Percentiles rank a stretch among this genome's conserved stretches.
These are phyloP conservation scores for Marmota monax DNA, from an alignment of 2,113 vertebrate species.

Conservation along the genomic window DNA sequence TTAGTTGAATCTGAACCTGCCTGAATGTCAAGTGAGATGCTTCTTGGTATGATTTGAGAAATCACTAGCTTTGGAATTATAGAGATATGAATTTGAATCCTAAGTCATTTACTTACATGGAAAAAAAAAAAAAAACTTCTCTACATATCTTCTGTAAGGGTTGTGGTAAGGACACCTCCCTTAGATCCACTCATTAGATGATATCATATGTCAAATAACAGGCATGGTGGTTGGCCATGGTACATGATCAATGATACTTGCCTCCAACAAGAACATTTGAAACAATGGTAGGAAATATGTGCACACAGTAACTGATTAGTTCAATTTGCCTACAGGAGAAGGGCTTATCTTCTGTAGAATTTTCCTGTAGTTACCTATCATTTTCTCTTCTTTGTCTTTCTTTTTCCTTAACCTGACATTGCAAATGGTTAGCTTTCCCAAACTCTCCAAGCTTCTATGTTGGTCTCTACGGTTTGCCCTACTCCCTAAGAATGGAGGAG, in stretches of 20 bases:
- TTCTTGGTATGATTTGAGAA: not conserved
- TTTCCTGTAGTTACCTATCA: too few relatives aligned
- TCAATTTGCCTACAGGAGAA: not conserved
- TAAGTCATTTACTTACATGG: not conserved
- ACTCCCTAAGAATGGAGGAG: constrained; percentile 7
- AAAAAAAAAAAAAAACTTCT: not conserved
- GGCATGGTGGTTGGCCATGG: not conserved
- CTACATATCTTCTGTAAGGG: not conserved
- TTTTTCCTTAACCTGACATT: not conserved
- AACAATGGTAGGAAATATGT: not conserved
- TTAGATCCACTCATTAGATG: not conserved
- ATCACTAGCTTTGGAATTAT: not conserved
- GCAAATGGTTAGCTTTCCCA: not conserved
- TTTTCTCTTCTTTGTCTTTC: not conserved
- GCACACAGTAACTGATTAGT: not conserved
- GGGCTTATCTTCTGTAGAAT: too few relatives aligned
- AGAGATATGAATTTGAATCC: constrained; percentile 4
- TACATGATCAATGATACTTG: not conserved
- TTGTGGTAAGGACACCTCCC: not conserved
- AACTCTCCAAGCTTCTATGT: not conserved
- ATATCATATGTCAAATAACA: not conserved
- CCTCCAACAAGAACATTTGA: not conserved
- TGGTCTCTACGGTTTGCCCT: not conserved
- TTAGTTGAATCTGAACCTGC: not conserved
- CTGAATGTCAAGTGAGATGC: not conserved